Evolutionary conservation across 2,797 vertebrate species (phyloP).

Genomic region (Anolis apletophallus): DNA sequence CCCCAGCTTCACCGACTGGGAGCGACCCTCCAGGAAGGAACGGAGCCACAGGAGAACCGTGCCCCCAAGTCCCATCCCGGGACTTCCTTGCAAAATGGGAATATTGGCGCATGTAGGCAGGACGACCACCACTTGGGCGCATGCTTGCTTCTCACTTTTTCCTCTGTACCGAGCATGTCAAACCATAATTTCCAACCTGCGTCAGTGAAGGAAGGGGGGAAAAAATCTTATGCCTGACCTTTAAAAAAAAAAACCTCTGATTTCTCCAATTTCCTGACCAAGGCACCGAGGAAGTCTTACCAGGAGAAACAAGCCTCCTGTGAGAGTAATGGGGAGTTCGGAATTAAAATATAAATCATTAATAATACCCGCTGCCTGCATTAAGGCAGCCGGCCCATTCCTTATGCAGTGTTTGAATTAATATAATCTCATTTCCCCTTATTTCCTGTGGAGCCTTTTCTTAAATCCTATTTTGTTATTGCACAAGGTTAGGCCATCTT

Average conservation of each 20-base stretch:
- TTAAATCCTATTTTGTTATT: slow-evolving; percentile 69
- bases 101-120: no score
- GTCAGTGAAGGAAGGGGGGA: slow-evolving; percentile 11
- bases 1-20: no score
- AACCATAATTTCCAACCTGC: slow-evolving; percentile 20
- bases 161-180: neutral
- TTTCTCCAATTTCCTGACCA: slow-evolving; percentile 65
- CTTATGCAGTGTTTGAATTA: slow-evolving; percentile 74
- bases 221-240: slow-evolving; percentile 51
- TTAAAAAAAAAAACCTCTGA: slow-evolving; percentile 46
- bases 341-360: slow-evolving; percentile 47
- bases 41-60: no score
- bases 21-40: no score
- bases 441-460: slow-evolving; percentile 71
- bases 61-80: no score
- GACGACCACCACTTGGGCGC: no score
- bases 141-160: neutral
- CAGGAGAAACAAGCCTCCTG: slow-evolving; percentile 60
- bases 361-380: slow-evolving; percentile 74
- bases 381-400: slow-evolving; percentile 72
- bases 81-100: no score
- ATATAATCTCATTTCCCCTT: slow-evolving; percentile 74
- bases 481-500: slow-evolving; percentile 45
- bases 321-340: slow-evolving; percentile 53
- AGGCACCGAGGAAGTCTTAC: slow-evolving; percentile 67